These are phyloP conservation scores for Urechis unicinctus DNA, from an alignment of 2,888 invertebrate genomes.

Conservation along the genomic window DNA sequence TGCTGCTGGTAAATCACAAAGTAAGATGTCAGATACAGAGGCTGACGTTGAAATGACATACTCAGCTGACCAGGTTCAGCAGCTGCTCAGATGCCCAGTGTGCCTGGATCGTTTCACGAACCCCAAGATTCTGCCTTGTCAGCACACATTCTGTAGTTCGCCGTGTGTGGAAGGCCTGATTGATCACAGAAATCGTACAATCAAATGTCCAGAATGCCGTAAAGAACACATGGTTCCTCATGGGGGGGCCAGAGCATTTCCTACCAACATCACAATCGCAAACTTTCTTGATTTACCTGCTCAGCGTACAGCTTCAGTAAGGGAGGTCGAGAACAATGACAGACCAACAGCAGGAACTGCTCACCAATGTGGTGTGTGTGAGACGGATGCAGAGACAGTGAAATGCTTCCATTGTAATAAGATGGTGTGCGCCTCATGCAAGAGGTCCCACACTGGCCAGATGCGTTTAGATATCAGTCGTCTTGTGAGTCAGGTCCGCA, in stretches of 20 bases:
- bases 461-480: slow-evolving; percentile 82
- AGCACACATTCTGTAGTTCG: slow-evolving; percentile 98
- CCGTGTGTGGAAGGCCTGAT: slow-evolving; percentile 87
- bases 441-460: slow-evolving; percentile 88
- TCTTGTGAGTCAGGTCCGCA: slow-evolving; percentile 62
- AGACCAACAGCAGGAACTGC: slow-evolving; percentile 11
- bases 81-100: slow-evolving; percentile 94
- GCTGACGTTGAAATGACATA: slow-evolving; percentile 17
- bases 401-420: slow-evolving; percentile 94
- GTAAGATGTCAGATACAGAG: background rate
- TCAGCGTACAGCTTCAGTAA: slow-evolving; percentile 53
- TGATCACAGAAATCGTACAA: slow-evolving; percentile 64
- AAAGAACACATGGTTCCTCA: slow-evolving; percentile 94
- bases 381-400: slow-evolving; percentile 44
- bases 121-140: slow-evolving; percentile 97
- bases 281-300: slow-evolving; percentile 90
- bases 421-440: slow-evolving; percentile 93
- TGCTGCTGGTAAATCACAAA: no score
- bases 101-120: slow-evolving; percentile 94
- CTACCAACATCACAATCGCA: slow-evolving; percentile 91
- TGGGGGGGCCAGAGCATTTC: slow-evolving; percentile 84
- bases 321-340: background rate
- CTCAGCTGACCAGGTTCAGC: slow-evolving; percentile 59
- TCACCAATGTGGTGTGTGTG: slow-evolving; percentile 52
- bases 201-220: slow-evolving; percentile 96